Evolutionary conservation across 2,113 vertebrate species (phyloP).

Genomic region (Loxodonta africana): DNA sequence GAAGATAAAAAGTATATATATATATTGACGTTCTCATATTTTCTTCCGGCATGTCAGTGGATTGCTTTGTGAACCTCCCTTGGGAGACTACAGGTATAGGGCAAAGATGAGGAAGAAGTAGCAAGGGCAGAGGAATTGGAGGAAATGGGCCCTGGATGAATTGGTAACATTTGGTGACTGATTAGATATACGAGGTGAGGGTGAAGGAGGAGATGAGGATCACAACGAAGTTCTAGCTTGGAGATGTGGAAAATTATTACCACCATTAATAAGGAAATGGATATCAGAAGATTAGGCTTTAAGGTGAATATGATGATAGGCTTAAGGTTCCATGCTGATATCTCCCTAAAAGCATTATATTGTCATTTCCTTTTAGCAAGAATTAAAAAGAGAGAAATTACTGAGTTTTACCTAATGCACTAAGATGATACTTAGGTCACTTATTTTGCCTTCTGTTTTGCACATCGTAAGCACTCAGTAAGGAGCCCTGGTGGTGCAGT

Average conservation of each 20-base stretch:
- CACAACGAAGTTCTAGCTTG: neutral
- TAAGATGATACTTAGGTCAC: neutral
- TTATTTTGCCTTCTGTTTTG: conserved; percentile 51
- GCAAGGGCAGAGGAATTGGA: neutral
- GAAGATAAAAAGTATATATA: neutral
- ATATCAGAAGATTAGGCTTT: neutral
- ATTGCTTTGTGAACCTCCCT: neutral
- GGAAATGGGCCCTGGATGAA: neutral
- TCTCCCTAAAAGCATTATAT: conserved; percentile 17
- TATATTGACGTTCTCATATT: neutral
- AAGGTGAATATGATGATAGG: neutral
- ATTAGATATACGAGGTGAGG: neutral
- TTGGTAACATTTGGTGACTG: neutral
- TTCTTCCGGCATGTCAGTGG: neutral
- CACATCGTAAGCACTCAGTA: neutral
- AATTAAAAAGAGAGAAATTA: neutral
- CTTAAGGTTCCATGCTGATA: neutral
- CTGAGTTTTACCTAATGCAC: neutral
- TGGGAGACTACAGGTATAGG: neutral
- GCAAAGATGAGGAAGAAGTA: neutral
- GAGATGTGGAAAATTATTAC: neutral
- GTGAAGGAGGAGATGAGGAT: neutral
- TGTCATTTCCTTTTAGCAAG: conserved; percentile 25
- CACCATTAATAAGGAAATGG: neutral
- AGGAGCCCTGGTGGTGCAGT: neutral